A percentile compares a stretch with the other conserved stretches of the same genome.
Evolutionary conservation across 2,113 vertebrate genomes (phyloP).

Genomic region (Alligator mississippiensis): DNA sequence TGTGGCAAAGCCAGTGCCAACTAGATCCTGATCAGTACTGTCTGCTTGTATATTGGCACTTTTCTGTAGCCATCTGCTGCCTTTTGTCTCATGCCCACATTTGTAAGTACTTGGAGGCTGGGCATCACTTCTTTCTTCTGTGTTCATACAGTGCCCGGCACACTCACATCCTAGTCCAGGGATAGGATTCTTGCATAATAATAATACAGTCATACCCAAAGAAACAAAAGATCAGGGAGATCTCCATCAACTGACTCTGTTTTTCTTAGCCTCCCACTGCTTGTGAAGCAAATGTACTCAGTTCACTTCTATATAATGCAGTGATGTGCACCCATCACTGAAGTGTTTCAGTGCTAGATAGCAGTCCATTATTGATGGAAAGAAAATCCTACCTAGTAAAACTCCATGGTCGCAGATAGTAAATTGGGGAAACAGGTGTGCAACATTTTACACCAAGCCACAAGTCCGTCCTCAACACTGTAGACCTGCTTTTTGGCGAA

Average conservation of each 20-base stretch:
- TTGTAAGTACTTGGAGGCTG: no score
- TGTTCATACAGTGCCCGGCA: no score
- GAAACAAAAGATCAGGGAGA: background rate
- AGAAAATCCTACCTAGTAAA: background rate
- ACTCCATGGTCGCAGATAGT: background rate
- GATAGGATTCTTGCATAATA: no score
- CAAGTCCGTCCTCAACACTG: background rate
- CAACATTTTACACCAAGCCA: rapidly evolving
- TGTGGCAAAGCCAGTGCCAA: no score
- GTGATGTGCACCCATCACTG: background rate
- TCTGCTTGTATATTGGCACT: no score
- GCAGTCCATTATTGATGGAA: rapidly evolving
- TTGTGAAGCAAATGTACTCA: background rate
- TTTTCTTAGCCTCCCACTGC: background rate
- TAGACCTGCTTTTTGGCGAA: no score
- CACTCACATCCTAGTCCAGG: no score
- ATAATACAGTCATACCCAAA: no score
- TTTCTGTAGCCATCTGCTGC: no score
- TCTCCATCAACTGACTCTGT: background rate
- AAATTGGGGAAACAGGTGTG: background rate
- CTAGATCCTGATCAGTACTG: no score
- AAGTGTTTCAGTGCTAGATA: background rate
- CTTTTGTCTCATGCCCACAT: no score
- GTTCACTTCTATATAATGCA: background rate
- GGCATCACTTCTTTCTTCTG: no score